phyloP scores from a whole-genome alignment of 2,797 vertebrate species.

The Ceyx erithaca region DNA sequence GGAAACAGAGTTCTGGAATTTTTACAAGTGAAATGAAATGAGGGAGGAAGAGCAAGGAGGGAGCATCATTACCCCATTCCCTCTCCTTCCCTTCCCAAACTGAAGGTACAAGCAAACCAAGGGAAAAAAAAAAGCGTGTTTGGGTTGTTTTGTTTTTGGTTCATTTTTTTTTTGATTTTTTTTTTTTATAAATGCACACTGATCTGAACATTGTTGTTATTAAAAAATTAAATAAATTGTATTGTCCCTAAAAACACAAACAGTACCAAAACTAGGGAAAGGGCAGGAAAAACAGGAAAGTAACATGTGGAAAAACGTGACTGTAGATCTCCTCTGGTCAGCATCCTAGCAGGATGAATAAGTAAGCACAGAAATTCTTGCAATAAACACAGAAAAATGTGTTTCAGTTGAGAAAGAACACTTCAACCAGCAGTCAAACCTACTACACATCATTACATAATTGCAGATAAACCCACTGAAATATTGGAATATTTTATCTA shows the following conservation, averaged over 20 bases:
- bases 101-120: background rate
- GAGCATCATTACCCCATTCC: background rate
- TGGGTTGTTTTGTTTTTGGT: no score
- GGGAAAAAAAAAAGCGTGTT: background rate
- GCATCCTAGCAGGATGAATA: background rate
- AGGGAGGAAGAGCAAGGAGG: background rate
- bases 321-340: background rate
- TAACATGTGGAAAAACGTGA: no score
- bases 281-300: background rate
- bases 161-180: no score
- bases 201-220: background rate
- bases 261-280: background rate
- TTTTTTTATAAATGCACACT: background rate
- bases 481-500: background rate
- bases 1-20: background rate
- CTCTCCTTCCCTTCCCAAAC: background rate
- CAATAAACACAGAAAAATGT: conserved; percentile 17
- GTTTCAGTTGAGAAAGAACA: conserved; percentile 27
- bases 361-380: conserved; percentile 53
- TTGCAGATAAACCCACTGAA: background rate
- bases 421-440: conserved; percentile 38
- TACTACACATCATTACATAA: background rate
- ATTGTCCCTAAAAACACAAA: background rate
- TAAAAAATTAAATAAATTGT: no score
- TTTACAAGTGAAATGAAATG: background rate